These are phyloP conservation scores for Solenodon paradoxus DNA, from an alignment of 2,113 vertebrate genomes.

Conservation along the genomic window DNA sequence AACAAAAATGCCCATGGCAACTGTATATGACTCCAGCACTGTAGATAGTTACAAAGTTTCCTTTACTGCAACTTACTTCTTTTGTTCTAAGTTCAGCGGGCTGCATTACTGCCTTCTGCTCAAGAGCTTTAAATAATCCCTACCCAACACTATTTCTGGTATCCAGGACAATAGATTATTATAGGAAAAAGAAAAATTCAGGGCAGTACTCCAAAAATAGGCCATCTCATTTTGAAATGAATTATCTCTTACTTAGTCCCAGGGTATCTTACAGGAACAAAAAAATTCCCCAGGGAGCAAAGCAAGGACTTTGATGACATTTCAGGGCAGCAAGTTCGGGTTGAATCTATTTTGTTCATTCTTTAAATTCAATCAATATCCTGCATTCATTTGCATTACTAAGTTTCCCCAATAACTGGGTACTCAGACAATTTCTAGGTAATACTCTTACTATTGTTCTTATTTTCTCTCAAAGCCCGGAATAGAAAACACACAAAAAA, in stretches of 20 bases:
- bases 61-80: constrained; percentile 40
- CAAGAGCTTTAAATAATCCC: constrained; percentile 68
- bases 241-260: constrained; percentile 63
- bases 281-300: neutral
- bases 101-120: constrained; percentile 48
- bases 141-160: constrained; percentile 67
- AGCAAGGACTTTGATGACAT: constrained; percentile 19
- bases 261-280: constrained; percentile 31
- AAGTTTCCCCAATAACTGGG: neutral
- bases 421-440: neutral
- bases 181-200: constrained; percentile 73
- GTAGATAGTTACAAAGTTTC: neutral
- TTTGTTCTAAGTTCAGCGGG: constrained; percentile 61
- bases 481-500: constrained; percentile 23
- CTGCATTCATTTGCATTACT: neutral
- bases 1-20: neutral
- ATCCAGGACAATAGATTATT: constrained; percentile 78
- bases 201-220: constrained; percentile 70
- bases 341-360: constrained; percentile 46
- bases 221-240: constrained; percentile 66
- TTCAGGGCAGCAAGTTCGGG: constrained; percentile 9
- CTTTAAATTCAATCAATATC: constrained; percentile 38
- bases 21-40: neutral
- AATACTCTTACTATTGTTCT: neutral
- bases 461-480: neutral